Evolutionary conservation across 2,113 vertebrate species (phyloP).

Genomic region (Hippolais icterina): DNA sequence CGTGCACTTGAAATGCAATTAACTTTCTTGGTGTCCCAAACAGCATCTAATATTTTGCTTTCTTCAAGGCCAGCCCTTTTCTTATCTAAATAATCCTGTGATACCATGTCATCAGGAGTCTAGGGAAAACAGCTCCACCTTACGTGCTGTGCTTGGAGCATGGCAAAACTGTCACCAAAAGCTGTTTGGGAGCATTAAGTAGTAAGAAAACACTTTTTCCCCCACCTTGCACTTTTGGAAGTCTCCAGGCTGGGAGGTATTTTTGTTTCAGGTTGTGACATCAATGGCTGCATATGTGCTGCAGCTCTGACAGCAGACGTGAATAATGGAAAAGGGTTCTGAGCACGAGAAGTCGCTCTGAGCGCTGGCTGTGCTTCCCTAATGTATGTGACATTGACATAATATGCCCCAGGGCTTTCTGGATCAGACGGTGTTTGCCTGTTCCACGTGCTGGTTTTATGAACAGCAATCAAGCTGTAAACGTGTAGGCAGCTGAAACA

Average conservation of each 20-base stretch:
- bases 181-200: background rate
- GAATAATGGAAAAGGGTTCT: background rate
- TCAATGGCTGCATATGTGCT: rapidly evolving
- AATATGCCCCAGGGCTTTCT: background rate
- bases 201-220: background rate
- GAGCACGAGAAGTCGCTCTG: background rate
- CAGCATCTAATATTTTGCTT: background rate
- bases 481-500: background rate
- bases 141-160: rapidly evolving
- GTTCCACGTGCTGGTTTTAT: background rate
- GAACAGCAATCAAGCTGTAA: background rate
- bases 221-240: background rate
- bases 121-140: conserved; percentile 6
- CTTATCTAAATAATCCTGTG: background rate
- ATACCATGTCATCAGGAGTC: background rate
- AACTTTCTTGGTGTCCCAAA: background rate
- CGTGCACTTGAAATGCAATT: background rate
- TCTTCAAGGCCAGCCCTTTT: background rate
- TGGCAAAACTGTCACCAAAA: background rate
- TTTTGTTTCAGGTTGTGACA: background rate
- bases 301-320: background rate
- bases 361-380: background rate
- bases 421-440: background rate
- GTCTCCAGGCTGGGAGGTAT: background rate
- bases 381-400: conserved; percentile 18